phyloP scores from a whole-genome alignment of 2,888 invertebrate species.

The Erebia aethiops region DNA sequence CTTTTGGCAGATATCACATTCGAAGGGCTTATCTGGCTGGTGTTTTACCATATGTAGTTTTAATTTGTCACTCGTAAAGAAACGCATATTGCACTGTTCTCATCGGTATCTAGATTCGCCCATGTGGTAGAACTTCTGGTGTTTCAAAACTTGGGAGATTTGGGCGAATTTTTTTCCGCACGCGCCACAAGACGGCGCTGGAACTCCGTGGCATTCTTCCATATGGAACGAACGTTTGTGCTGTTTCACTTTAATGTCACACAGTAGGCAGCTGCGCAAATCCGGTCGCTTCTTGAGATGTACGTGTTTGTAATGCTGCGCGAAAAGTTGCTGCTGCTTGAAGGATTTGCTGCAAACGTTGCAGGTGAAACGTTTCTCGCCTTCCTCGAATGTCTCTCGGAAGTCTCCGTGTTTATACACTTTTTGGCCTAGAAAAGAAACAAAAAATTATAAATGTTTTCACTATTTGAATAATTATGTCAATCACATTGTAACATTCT shows the following conservation, averaged over 20 bases:
- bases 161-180: constrained; percentile 58
- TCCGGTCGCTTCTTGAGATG: constrained; percentile 54
- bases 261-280: constrained; percentile 54
- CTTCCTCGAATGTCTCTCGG: constrained; percentile 35
- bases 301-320: constrained; percentile 56
- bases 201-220: constrained; percentile 52
- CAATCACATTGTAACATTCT: no score
- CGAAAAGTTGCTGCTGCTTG: constrained; percentile 50
- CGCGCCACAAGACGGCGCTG: constrained; percentile 52
- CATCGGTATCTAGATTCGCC: constrained; percentile 51
- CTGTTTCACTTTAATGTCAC: constrained; percentile 50
- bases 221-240: constrained; percentile 51
- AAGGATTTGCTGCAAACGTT: constrained; percentile 49
- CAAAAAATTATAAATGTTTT: not conserved
- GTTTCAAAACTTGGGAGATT: constrained; percentile 48
- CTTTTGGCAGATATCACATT: constrained; percentile 48
- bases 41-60: constrained; percentile 43
- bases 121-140: constrained; percentile 56
- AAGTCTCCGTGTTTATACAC: constrained; percentile 7
- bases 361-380: constrained; percentile 44
- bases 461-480: constrained; percentile 41
- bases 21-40: constrained; percentile 43
- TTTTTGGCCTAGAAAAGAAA: constrained; percentile 22
- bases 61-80: constrained; percentile 29
- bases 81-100: constrained; percentile 45